Evolutionary conservation across 2,797 vertebrate genomes (phyloP), one percentile per base, ranked within the genome.

Genomic region (Sebastolobus alascanus): DNA sequence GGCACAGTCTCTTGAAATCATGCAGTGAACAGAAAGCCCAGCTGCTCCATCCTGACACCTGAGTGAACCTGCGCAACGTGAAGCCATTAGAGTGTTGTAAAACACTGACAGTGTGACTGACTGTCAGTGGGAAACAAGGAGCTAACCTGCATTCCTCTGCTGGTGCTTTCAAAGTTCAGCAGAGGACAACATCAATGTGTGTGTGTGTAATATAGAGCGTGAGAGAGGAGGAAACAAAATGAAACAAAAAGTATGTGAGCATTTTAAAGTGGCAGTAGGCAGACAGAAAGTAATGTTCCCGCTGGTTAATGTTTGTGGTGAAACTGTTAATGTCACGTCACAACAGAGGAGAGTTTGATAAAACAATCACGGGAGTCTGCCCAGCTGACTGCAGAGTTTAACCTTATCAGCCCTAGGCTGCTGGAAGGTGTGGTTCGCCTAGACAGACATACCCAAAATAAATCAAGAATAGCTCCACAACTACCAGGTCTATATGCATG

Each of bases 1-100:
- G 27, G 54, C 13, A 67, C 61, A 16, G 38, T 37, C 61, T 8
- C 27, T 43, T 60, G 40, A 52, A 22, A 29, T 56, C 52, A 63
- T 58, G 46, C 58, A 40, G 33, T 72, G 31, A 60, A 55, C 50
- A 35, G 29, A 33, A 46, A 38, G 11, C 20, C 13, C 54, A 52
- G 18, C 52, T 80, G 68, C 40, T 73, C 61, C 59, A 63, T 33
- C 52, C 27, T 77, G 86, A 75, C 80, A 71, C 65, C 71, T 54
- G 18, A 40, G 20, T 79, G 79, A 84, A 81, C 82, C 73, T 61
- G 46, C 64, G 22, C 72, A 54, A 35, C 25, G 0, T 77, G 77
- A 76, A 27, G 59, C 63, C 67, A 58, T 85, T 79, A 75, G n/a
- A 16, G 61, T 70, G 79, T 68, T 69, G 83, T 66, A 20, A 75